Base-by-base conservation (phyloP, 2,888 invertebrate species). In the Deilephila porcellus region DNA sequence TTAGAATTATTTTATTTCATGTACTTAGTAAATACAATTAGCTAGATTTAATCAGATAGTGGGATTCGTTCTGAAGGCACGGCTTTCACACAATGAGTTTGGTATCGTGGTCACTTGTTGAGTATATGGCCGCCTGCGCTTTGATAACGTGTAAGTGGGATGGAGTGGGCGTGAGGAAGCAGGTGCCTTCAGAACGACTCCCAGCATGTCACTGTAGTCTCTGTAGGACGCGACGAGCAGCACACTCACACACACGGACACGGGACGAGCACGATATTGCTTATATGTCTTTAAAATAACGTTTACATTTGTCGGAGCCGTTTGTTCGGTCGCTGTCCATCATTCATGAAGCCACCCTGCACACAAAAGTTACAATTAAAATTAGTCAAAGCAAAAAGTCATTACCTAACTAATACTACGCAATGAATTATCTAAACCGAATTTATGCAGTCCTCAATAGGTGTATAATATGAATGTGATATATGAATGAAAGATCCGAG, bases 21-120 rank as follows among this genome's bases (percentile, higher is more conserved):
- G 93, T 93, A 93, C 94, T 94, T 93, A 93, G 94, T 94, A 93
- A 94, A 94, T 94, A 94, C 89, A 94, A 94, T 93, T 94, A 90
- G 87, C 93, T 94, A 93, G 88, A 92, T 93, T 93, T 90, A 88
- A 84, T 71, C 70, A 60, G 73, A 73, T 63, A 71, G 73, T 63
- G 70, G 73, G 71, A 32, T 53, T 60, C 71, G 56, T 71, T 73
- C 71, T 82, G 83, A 82, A 84, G 83, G 74, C 82, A 83, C 52
- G n/a, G 20, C 62, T 62, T 29, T 17, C 52, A 45, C 25, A 45
- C 45, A 67, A 14, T 34, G 8, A 34, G 37, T 63, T 63, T 37
- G 63, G 34, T 63, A 63, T 63, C 17, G 62, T 62, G 60, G 60
- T 45, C 17, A 20, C 20, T 29, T 62, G 62, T 0, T 56, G 19